phyloP scores from a whole-genome alignment of 2,113 vertebrate species.

The Eulemur rufifrons region DNA sequence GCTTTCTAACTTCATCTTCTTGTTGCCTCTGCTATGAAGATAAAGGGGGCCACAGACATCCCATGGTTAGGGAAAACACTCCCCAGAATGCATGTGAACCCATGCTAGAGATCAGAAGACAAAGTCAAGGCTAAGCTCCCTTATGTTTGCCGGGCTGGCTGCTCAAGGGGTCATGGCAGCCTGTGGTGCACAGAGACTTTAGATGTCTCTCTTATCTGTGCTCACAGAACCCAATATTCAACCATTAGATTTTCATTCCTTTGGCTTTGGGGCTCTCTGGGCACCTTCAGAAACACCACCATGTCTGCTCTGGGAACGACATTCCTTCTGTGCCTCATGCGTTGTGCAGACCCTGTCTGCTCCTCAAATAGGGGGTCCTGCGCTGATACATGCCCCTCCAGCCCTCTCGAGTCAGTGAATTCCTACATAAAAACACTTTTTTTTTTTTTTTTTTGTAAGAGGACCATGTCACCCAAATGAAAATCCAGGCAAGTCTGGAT shows the following conservation, averaged over 20 bases:
- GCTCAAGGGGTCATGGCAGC: not conserved
- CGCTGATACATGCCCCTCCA: not conserved
- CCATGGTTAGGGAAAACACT: not conserved
- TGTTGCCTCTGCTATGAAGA: not conserved
- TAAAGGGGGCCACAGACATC: not conserved
- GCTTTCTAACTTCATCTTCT: not conserved
- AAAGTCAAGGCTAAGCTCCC: not conserved
- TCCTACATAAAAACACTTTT: not conserved
- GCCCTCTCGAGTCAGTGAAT: not conserved
- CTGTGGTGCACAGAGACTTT: too few relatives aligned
- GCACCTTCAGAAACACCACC: not conserved
- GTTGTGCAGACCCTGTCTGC: not conserved
- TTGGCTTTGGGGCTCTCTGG: not conserved
- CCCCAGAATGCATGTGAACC: not conserved
- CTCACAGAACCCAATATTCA: not conserved
- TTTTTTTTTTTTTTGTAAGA: not conserved
- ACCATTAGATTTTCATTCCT: not conserved
- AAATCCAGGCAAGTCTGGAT: not conserved
- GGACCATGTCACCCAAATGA: not conserved
- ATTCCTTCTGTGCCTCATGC: not conserved
- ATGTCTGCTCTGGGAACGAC: not conserved
- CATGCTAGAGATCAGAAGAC: not conserved
- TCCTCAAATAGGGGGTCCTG: not conserved
- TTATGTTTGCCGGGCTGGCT: not conserved
- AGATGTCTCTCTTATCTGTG: not conserved